phyloP scores from a whole-genome alignment of 2,888 invertebrate species.

The Sphaerophoria taeniata region DNA sequence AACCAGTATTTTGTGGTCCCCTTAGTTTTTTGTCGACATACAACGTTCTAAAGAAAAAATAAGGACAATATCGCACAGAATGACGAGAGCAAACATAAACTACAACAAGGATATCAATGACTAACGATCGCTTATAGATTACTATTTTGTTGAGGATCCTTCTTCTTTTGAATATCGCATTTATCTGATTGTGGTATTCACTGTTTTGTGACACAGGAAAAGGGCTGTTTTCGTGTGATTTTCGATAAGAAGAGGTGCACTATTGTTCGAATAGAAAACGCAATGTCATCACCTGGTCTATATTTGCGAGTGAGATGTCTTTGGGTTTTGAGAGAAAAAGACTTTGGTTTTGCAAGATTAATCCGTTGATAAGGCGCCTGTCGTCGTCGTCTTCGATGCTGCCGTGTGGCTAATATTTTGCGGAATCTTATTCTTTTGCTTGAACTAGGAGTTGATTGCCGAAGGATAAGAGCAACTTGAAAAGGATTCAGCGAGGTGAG shows the following conservation, averaged over 20 bases:
- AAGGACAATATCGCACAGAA: constrained; percentile 57
- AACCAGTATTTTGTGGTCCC: constrained; percentile 20
- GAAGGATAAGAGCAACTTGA: constrained; percentile 38
- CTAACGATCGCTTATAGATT: constrained; percentile 52
- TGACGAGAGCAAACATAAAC: constrained; percentile 45
- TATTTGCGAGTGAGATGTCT: constrained; percentile 25
- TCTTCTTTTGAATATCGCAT: constrained; percentile 51
- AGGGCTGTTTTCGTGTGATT: constrained; percentile 21
- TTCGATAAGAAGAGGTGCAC: constrained; percentile 37
- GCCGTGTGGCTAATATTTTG: constrained; percentile 23
- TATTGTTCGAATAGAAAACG: constrained; percentile 44
- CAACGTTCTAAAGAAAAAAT: not conserved
- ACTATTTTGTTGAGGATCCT: constrained; percentile 22
- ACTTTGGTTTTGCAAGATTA: constrained; percentile 47
- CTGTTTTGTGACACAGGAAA: constrained; percentile 25
- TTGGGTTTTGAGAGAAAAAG: not conserved
- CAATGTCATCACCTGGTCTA: constrained; percentile 67
- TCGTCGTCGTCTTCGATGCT: too few relatives aligned
- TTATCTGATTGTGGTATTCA: constrained; percentile 61
- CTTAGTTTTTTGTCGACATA: constrained; percentile 29
- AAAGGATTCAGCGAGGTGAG: constrained; percentile 46
- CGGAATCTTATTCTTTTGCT: constrained; percentile 30
- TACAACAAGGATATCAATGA: constrained; percentile 67
- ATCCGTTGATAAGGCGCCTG: constrained; percentile 66
- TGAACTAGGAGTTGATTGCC: constrained; percentile 35